Base-by-base conservation (phyloP, 2,888 invertebrate genomes). In the Acanthosepion esculentum region DNA sequence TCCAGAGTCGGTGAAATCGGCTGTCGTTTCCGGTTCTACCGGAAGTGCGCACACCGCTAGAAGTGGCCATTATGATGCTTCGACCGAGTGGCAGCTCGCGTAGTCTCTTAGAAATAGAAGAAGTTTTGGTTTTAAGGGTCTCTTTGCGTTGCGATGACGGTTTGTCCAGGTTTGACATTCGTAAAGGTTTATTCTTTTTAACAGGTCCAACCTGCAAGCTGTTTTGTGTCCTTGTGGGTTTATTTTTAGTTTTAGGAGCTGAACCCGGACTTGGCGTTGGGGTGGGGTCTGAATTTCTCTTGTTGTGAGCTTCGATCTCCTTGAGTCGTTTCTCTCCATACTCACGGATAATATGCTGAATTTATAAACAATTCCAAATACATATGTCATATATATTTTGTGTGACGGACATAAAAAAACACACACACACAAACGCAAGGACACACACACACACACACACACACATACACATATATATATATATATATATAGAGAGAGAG, bases 311-410 rank as follows among this genome's bases (percentile, higher is more conserved):
- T 94, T 96, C 96, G 55, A 96, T 96, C 95, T 96, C 96, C 78
- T 96, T 95, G 26, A 97, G 95, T 6, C 97, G 95, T 94, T 96
- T 95, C 94, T 97, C 96, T 20, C 96, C 97, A 94, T 96, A 97
- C 93, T 96, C 96, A 59, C 97, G 95, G 59, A 97, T 97, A 55
- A 97, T 96, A 94, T 95, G 95, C 97, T 97, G 95, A 92, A 92
- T 92, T 48, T 48, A 92, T 92, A 92, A 48, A 92, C 26, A 92
- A 48, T 48, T 92, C 7, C 26, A 92, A 41, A 91, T 91, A 91
- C 5, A 91, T 91, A 91, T 91, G 33, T 91, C 2, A 91, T 91
- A 33, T 33, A 91, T 91, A 33, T 33, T 10, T 41, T 91, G 8
- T 33, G 23, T 33, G 33, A 91, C 23, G 8, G 3, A 59, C 20